These are phyloP conservation scores for Spialia ferax DNA, from an alignment of 2,888 invertebrate genomes.

Conservation along the genomic window DNA sequence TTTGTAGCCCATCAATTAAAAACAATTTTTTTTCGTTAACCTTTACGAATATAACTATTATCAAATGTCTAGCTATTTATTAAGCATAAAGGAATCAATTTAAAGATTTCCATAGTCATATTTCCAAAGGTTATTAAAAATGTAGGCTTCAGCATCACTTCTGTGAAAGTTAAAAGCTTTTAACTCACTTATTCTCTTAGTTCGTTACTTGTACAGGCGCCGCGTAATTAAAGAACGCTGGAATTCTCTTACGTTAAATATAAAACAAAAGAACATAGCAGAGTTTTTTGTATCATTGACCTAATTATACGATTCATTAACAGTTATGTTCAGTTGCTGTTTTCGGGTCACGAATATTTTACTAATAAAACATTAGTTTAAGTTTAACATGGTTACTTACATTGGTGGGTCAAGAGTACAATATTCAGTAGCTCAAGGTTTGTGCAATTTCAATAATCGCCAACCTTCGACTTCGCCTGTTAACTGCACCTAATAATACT, in stretches of 20 bases:
- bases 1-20: too few species aligned
- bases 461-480: constrained; percentile 32
- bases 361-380: constrained; percentile 28
- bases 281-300: not conserved
- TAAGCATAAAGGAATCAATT: not conserved
- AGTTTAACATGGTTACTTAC: constrained; percentile 20
- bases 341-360: constrained; percentile 21
- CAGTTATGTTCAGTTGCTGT: not conserved
- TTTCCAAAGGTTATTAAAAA: not conserved
- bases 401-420: constrained; percentile 35
- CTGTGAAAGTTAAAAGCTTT: not conserved
- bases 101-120: not conserved
- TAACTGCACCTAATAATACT: constrained; percentile 40
- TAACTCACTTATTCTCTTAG: not conserved
- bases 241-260: not conserved
- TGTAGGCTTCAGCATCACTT: not conserved
- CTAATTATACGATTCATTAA: constrained; percentile 12
- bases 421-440: constrained; percentile 39
- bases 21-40: too few species aligned
- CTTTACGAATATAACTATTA: too few species aligned
- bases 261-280: not conserved
- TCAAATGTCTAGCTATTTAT: not conserved
- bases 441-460: constrained; percentile 37
- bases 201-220: not conserved
- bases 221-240: not conserved